Evolutionary conservation across 2,113 vertebrate species (phyloP).

Genomic region (Bombycilla garrulus): DNA sequence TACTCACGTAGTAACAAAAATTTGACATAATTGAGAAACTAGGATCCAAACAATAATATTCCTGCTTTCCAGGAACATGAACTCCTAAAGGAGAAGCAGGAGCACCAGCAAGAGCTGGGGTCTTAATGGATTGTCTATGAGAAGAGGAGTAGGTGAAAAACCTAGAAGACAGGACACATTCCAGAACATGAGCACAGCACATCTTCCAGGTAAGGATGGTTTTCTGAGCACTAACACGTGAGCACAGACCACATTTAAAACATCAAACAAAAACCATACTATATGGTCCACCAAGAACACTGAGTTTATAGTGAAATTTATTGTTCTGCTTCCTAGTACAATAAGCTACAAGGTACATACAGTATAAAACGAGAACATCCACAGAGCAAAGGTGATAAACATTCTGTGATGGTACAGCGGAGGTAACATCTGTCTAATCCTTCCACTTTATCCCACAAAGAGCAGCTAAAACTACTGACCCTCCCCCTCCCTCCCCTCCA

Average conservation of each 20-base stretch:
- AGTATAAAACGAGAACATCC: constrained; percentile 80
- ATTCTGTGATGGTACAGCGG: constrained; percentile 73
- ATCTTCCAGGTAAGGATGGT: background rate
- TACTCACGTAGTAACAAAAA: background rate
- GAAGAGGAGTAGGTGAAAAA: constrained; percentile 9
- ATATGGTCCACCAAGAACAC: constrained; percentile 65
- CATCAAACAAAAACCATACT: constrained; percentile 59
- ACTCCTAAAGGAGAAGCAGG: background rate
- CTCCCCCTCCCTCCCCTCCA: constrained; percentile 62
- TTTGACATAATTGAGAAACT: background rate
- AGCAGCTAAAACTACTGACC: constrained; percentile 70
- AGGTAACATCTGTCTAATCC: constrained; percentile 60
- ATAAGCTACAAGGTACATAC: constrained; percentile 80
- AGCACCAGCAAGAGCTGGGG: constrained; percentile 18
- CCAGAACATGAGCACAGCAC: background rate
- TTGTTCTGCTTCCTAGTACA: constrained; percentile 80
- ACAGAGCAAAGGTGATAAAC: constrained; percentile 79
- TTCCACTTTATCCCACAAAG: constrained; percentile 68
- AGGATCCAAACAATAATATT: background rate
- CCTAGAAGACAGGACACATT: background rate
- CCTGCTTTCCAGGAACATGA: constrained; percentile 4
- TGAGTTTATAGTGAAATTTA: constrained; percentile 80
- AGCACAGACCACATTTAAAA: constrained; percentile 56
- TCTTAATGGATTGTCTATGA: background rate
- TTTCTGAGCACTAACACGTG: background rate